Evolutionary conservation across 2,888 invertebrate genomes (phyloP), one percentile per base, ranked within the genome.

Genomic region (Tinea pellionella): DNA sequence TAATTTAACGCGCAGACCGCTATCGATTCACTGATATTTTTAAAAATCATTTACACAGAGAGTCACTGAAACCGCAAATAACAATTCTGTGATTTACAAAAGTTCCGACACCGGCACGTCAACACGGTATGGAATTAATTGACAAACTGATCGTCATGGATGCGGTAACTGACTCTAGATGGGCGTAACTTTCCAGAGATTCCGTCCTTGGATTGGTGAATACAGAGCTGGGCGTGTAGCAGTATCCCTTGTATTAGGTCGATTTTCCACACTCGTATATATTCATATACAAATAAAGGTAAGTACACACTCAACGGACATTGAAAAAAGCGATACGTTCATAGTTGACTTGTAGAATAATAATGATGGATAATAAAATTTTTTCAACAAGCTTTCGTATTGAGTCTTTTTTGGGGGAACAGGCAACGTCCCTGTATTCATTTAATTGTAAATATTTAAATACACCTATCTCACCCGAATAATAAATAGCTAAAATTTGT

Each of bases 171-270:
- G 30, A 32, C 15, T 32, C 32, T 32, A 12, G n/a, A n/a, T 57
- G 57, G 57, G 57, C 57, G 57, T 57, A 3, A 57, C 57, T 57
- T 57, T 16, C n/a, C 32, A n/a, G 30, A 30, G 15, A 57, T n/a
- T 32, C 32, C 11, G 32, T 30, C 6, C 15, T 32, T 15, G 19
- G 19, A 57, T 57, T 57, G 57, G 57, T 16, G 32, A 13, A 57
- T 29, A 32, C n/a, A 2, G 57, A n/a, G 30, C 57, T 30, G 32
- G 57, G 57, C 57, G 57, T 57, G 57, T 29, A 11, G 18, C 55
- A 18, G 19, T 55, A 13, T 29, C 55, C 55, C 55, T 55, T 55
- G 55, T 55, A 55, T 55, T 55, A 55, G 24, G 55, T 24, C 24
- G 55, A 24, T 55, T 55, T 55, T 55, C 55, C 55, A 55, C 11